Conservation (phyloP, 2,113 vertebrate species). For the Tichodroma muraria region DNA sequence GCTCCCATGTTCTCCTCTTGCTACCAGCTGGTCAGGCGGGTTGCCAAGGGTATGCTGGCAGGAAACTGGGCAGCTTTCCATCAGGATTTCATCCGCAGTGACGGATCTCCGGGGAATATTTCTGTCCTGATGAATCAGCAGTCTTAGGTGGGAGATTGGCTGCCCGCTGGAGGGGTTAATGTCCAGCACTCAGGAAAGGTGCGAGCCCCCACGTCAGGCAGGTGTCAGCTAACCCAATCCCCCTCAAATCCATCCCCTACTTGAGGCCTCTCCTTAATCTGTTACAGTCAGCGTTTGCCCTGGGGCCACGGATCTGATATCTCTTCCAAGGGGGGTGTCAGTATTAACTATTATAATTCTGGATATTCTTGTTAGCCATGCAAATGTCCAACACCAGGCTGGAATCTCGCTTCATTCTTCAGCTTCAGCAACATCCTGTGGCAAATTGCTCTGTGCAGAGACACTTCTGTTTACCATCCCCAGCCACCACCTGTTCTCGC, state of each 20-base stretch:
- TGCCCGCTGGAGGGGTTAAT: neutral
- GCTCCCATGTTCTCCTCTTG: conserved; percentile 45
- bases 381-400: neutral
- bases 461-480: neutral
- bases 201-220: neutral
- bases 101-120: neutral
- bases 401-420: neutral
- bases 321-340: neutral
- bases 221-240: conserved; percentile 5
- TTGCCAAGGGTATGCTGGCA: conserved; percentile 51
- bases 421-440: neutral
- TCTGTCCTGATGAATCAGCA: conserved; percentile 57
- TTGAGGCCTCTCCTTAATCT: conserved; percentile 25
- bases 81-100: conserved; percentile 1
- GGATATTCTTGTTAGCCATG: conserved; percentile 26
- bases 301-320: neutral
- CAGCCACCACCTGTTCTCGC: neutral
- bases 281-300: conserved; percentile 20
- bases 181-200: neutral
- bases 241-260: neutral
- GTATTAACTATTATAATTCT: conserved; percentile 31
- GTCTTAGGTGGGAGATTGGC: neutral
- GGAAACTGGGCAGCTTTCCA: conserved; percentile 43
- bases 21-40: conserved; percentile 51
- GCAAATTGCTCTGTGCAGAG: neutral